These are phyloP conservation scores for Microchirus variegatus DNA, from an alignment of 2,797 vertebrate species.

Conservation along the genomic window DNA sequence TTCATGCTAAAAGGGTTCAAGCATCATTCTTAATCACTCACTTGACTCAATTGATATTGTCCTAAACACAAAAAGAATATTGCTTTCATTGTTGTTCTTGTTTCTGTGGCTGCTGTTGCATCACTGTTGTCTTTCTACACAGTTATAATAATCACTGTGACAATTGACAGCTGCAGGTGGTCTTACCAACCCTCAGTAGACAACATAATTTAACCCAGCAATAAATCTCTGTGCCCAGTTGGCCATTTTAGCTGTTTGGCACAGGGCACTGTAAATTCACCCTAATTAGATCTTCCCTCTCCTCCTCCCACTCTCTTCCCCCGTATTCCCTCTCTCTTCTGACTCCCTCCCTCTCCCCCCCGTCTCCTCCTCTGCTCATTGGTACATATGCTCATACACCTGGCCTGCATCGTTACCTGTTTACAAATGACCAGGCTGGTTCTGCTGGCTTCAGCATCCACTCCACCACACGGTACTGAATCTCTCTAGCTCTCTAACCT, in stretches of 20 bases:
- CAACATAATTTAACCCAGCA: conserved; percentile 77
- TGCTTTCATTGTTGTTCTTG: conserved; percentile 26
- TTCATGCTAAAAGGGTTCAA: conserved; percentile 75
- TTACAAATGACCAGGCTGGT: conserved; percentile 97
- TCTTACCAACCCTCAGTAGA: conserved; percentile 65
- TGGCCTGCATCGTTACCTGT: conserved; percentile 94
- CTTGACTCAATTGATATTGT: conserved; percentile 65
- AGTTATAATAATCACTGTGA: conserved; percentile 70
- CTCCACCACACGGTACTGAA: conserved; percentile 74
- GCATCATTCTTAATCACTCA: conserved; percentile 74
- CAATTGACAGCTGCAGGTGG: conserved; percentile 74
- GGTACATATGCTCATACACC: conserved; percentile 91
- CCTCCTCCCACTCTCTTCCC: conserved; percentile 67
- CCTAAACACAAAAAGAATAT: conserved; percentile 61
- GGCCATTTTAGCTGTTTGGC: conserved; percentile 80
- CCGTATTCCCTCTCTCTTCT: conserved; percentile 52
- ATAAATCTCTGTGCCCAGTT: conserved; percentile 79
- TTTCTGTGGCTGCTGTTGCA: conserved; percentile 26
- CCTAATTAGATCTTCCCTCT: conserved; percentile 77
- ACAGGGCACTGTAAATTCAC: conserved; percentile 76
- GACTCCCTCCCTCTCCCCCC: conserved; percentile 44
- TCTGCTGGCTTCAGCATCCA: conserved; percentile 99
- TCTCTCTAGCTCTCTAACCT: conserved; percentile 77
- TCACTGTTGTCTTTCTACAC: conserved; percentile 44
- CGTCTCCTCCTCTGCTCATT: conserved; percentile 71